Evolutionary conservation across 2,888 invertebrate genomes (phyloP), one percentile per base, ranked within the genome.

Genomic region (Hypena proboscidalis): DNA sequence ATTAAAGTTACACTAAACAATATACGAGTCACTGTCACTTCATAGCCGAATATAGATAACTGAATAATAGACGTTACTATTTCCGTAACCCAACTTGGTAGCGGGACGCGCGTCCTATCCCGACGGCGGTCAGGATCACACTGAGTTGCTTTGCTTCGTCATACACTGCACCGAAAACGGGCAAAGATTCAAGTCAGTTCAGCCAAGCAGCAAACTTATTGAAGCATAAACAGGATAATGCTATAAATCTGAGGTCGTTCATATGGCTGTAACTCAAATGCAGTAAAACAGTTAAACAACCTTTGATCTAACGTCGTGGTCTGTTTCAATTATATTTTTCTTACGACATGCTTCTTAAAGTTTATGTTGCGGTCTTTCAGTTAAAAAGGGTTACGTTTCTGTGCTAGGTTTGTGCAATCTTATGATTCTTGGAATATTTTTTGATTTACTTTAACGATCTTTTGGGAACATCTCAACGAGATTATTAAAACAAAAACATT

Each of bases 211-310:
- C 63, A 70, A 78, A 80, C 61, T 77, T 77, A 74, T 74, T 74
- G 73, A 70, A 73, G 74, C 74, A 74, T 76, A 77, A 77, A 80
- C 76, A 76, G 79, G 70, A 79, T 75, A 75, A 70, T 77, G 74
- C 68, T 65, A 74, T 80, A 77, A 76, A 79, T 74, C 74, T 71
- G 61, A 72, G 70, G 65, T 71, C 52, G 70, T 65, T 76, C 70
- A 68, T 74, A 74, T 71, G 70, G 64, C 47, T 45, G 44, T 65
- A 46, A 63, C 44, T 58, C 46, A 55, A 63, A 44, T 58, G 60
- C 59, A 67, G 58, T 61, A 53, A 65, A 65, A 60, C 56, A 63
- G 58, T 61, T 51, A 67, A 67, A 66, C 56, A 56, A 61, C 46
- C 70, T 74, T 72, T 72, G 72, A 75, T 70, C 64, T 72, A 56